These are phyloP conservation scores for Leiothrix lutea DNA, from an alignment of 2,113 vertebrate genomes.

Conservation along the genomic window DNA sequence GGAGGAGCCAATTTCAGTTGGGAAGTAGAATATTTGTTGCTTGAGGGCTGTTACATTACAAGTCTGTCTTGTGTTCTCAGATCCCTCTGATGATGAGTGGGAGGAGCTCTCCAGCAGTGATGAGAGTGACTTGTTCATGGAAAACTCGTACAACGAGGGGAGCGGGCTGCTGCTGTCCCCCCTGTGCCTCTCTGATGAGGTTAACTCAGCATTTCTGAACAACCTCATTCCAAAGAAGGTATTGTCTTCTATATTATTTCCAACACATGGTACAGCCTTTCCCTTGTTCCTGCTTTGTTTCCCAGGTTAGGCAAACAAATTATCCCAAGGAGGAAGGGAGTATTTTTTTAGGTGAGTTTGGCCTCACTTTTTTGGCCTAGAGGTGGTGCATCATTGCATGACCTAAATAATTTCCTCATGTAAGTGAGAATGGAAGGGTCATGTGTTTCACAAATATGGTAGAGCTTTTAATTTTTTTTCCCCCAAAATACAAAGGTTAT, in stretches of 20 bases:
- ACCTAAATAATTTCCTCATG: background rate
- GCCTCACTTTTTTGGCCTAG: background rate
- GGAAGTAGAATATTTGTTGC: background rate
- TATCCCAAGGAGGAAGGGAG: background rate
- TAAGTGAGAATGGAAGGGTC: background rate
- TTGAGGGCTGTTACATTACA: background rate
- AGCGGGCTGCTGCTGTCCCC: slow-evolving; percentile 83
- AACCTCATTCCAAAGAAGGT: slow-evolving; percentile 91
- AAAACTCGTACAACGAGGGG: slow-evolving; percentile 74
- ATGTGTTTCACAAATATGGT: background rate
- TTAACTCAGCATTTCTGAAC: slow-evolving; percentile 84
- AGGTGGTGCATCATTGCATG: background rate
- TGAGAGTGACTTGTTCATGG: slow-evolving; percentile 86
- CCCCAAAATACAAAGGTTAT: background rate
- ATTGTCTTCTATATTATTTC: background rate
- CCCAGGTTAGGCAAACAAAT: background rate
- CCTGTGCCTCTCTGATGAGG: slow-evolving; percentile 91
- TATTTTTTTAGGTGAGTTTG: background rate
- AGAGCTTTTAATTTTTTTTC: background rate
- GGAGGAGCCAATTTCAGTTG: background rate
- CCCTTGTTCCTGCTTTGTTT: background rate
- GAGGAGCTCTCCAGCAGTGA: slow-evolving; percentile 95
- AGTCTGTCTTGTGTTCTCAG: slow-evolving; percentile 38
- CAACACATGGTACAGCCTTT: background rate
- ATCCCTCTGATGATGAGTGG: slow-evolving; percentile 93